A percentile compares a stretch with the other conserved stretches of the same genome.
These are phyloP conservation scores for Masnerella sp. DNA, from an alignment of 2,888 invertebrate species.

Conservation along the genomic window DNA sequence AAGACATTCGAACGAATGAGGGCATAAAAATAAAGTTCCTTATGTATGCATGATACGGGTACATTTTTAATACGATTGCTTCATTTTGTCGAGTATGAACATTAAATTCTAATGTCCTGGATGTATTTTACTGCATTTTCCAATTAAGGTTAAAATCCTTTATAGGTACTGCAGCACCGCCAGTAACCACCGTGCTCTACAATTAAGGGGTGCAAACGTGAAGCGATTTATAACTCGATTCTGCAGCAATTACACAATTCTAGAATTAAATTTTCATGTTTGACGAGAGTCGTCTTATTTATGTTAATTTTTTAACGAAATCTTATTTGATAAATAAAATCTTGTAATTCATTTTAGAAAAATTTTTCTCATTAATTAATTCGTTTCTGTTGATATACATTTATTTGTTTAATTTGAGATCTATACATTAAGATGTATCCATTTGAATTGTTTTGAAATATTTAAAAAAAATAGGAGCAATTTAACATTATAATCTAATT, in stretches of 20 bases:
- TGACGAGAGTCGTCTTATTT: conserved; percentile 34
- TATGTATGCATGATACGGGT: conserved; percentile 14
- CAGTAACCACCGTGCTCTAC: conserved; percentile 28
- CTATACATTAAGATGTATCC: no score
- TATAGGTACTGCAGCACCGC: conserved; percentile 31
- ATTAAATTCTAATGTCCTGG: conserved; percentile 43
- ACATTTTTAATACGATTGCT: conserved; percentile 36
- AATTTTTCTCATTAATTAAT: no score
- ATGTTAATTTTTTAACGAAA: no score
- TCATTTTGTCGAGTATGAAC: conserved; percentile 23
- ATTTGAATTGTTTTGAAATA: no score
- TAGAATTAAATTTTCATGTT: conserved; percentile 43
- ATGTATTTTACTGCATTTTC: conserved; percentile 52
- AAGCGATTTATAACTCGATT: conserved; percentile 50
- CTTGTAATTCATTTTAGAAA: no score
- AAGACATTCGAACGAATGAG: no score
- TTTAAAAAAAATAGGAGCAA: no score
- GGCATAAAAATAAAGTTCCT: no score
- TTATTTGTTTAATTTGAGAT: no score
- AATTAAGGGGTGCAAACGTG: conserved; percentile 53
- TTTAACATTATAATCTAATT: no score
- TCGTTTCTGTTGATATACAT: no score
- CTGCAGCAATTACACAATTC: conserved; percentile 33
- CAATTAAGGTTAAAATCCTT: conserved; percentile 57
- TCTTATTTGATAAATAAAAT: no score